These are phyloP conservation scores for Lophochroa leadbeateri DNA, from an alignment of 2,113 vertebrate species.

Conservation along the genomic window DNA sequence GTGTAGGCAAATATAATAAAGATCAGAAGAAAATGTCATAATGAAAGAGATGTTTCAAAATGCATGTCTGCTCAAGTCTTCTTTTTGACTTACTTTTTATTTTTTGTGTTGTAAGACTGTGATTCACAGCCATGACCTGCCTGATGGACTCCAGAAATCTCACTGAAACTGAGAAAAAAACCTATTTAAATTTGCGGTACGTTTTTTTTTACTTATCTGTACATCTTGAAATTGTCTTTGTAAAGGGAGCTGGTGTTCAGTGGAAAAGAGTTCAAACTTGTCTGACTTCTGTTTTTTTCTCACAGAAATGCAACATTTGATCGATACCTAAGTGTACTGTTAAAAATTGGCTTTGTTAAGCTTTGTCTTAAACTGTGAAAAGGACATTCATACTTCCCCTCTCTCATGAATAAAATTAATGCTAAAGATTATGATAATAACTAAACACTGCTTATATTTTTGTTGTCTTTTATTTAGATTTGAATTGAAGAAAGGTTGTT, in stretches of 20 bases:
- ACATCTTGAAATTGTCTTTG: background rate
- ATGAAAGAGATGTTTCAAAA: conserved; percentile 1
- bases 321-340: background rate
- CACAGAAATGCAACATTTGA: background rate
- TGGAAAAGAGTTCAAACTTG: background rate
- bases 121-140: background rate
- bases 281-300: background rate
- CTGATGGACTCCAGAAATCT: background rate
- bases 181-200: background rate
- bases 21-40: background rate
- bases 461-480: background rate
- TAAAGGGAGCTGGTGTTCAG: background rate
- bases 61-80: background rate
- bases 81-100: background rate
- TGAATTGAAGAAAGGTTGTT: background rate
- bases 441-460: background rate
- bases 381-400: background rate
- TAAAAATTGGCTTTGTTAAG: background rate
- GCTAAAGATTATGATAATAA: background rate
- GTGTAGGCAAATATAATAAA: background rate
- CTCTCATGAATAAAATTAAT: background rate
- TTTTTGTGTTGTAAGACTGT: background rate
- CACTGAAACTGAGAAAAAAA: background rate
- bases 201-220: background rate
- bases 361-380: background rate